Evolutionary conservation across 2,113 vertebrate genomes (phyloP), one percentile per base, ranked within the genome.

Genomic region (Stigmatopora nigra): DNA sequence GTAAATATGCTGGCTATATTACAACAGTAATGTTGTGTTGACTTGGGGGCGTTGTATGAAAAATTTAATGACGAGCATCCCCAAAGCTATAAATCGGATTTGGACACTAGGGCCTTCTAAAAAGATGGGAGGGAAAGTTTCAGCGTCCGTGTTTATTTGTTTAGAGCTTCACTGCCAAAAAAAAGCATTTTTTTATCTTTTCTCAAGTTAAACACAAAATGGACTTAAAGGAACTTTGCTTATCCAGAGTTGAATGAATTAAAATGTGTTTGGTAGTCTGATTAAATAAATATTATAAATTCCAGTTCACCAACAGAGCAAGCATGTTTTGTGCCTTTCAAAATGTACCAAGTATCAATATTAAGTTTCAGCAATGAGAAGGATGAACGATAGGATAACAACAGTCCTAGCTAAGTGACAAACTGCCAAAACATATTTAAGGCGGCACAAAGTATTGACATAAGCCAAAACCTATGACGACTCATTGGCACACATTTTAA

Each of bases 71-170:
- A 75, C 76, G 71, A 22, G 71, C 58, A 55, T 71, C 74, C 70
- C 69, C 74, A 69, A 70, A 31, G 65, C 74, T 49, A 83, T 85
- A 84, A 80, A 81, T 83, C 80, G 76, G 70, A 58, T 63, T 74
- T 72, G 71, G 62, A 80, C 70, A 78, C 62, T 69, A 70, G 57
- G 51, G 70, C 44, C 47, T 61, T 73, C 36, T 78, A 82, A 78
- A 78, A 78, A 84, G 69, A 36, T 49, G 55, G 20, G 47, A 73
- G 20, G 15, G 19, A 68, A 63, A 57, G 64, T 59, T 57, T 60
- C 17, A 63, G 62, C 53, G 68, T 78, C 77, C 66, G 48, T 74
- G 64, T 60, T 69, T 49, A 69, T 55, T 71, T 55, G 53, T 57
- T 38, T 12, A 73, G 45, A 60, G 51, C 25, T 56, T 9, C 60